Conservation (phyloP, 2,797 vertebrate species). For the Manis pentadactyla region DNA sequence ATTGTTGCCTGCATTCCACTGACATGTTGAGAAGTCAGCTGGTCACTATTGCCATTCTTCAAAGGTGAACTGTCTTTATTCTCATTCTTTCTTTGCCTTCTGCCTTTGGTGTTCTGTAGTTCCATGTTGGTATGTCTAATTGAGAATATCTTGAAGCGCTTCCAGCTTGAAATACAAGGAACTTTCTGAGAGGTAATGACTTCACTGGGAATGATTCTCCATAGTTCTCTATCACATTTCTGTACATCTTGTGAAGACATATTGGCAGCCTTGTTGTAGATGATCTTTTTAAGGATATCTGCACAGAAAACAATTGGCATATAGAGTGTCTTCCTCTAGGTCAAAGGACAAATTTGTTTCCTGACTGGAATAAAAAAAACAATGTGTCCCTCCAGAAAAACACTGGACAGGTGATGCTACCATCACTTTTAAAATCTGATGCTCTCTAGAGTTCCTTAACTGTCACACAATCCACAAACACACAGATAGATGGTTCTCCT, state of each 20-base stretch:
- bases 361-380: not conserved
- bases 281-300: not conserved
- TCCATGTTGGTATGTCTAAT: not conserved
- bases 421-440: not conserved
- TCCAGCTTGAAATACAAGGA: not conserved
- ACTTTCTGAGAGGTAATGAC: not conserved
- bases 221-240: not conserved
- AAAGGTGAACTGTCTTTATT: not conserved
- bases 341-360: not conserved
- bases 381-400: not conserved
- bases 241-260: not conserved
- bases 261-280: not conserved
- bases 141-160: constrained; percentile 1
- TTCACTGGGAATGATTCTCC: not conserved
- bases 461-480: not conserved
- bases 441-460: not conserved
- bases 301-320: not conserved
- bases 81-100: not conserved
- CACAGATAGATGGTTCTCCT: not conserved
- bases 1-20: not conserved
- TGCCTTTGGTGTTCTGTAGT: not conserved
- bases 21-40: not conserved
- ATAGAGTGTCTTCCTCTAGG: not conserved
- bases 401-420: not conserved
- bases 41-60: not conserved